Conservation (phyloP, 2,797 vertebrate species). For the Acanthiza pusilla region DNA sequence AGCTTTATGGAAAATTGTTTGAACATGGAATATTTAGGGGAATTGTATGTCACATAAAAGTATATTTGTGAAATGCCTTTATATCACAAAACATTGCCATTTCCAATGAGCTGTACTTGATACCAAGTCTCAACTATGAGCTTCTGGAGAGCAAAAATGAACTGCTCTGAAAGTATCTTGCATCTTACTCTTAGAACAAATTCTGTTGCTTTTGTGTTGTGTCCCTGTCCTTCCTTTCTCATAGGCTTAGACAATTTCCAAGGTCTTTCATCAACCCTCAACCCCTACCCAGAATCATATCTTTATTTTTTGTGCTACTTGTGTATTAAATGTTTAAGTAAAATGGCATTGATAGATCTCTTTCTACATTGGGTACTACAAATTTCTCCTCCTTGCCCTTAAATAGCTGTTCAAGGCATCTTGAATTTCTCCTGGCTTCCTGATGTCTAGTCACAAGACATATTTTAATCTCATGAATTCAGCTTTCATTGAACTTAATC, state of each 20-base stretch:
- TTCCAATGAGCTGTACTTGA: not conserved
- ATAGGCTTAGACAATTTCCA: not conserved
- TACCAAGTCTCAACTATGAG: not conserved
- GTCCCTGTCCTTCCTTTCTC: not conserved
- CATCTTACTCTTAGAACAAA: not conserved
- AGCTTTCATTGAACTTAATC: not conserved
- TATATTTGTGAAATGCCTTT: not conserved
- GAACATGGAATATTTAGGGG: not conserved
- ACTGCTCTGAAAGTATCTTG: not conserved
- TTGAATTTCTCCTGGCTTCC: not conserved
- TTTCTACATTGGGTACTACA: not conserved
- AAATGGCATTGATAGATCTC: not conserved
- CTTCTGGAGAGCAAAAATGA: not conserved
- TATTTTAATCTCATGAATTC: not conserved
- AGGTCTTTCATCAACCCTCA: not conserved
- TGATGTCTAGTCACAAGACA: not conserved
- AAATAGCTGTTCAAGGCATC: not conserved
- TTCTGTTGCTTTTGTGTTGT: not conserved
- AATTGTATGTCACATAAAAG: not conserved
- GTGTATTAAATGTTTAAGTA: not conserved
- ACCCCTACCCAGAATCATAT: not conserved
- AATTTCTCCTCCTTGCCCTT: not conserved
- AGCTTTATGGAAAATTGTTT: not conserved
- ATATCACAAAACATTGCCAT: not conserved
- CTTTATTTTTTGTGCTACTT: not conserved